Evolutionary conservation across 2,888 invertebrate genomes (phyloP).

Genomic region (Caradrina kadenii): DNA sequence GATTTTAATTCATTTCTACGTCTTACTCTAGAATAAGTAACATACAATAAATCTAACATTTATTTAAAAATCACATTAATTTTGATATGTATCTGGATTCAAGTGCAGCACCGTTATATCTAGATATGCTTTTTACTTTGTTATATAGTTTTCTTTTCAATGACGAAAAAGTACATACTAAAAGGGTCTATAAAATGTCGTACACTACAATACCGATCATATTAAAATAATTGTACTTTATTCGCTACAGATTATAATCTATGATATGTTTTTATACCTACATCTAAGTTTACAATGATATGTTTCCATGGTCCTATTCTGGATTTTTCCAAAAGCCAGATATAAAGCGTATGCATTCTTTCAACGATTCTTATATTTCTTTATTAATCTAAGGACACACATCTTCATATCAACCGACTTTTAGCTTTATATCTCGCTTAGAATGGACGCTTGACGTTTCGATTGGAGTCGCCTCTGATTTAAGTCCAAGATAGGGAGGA

Average conservation of each 20-base stretch:
- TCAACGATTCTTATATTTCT: conserved; percentile 81
- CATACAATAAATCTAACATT: conserved; percentile 76
- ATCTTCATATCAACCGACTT: conserved; percentile 76
- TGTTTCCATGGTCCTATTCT: conserved; percentile 88
- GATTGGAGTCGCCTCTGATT: conserved; percentile 88
- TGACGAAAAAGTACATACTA: conserved; percentile 70
- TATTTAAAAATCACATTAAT: conserved; percentile 84
- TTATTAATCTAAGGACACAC: conserved; percentile 78
- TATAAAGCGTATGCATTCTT: conserved; percentile 90
- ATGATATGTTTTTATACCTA: conserved; percentile 82
- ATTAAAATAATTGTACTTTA: conserved; percentile 89
- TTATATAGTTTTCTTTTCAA: conserved; percentile 66
- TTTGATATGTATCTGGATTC: conserved; percentile 87
- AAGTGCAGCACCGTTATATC: conserved; percentile 84
- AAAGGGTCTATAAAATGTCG: conserved; percentile 83
- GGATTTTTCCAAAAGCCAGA: conserved; percentile 89
- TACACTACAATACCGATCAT: conserved; percentile 87
- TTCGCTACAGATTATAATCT: conserved; percentile 83
- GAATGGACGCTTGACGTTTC: conserved; percentile 82
- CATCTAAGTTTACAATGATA: conserved; percentile 83
- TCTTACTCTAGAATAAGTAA: conserved; percentile 78
- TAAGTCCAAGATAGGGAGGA: conserved; percentile 68
- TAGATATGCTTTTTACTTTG: conserved; percentile 75
- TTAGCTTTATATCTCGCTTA: conserved; percentile 89
- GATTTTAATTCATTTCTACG: conserved; percentile 69